Evolutionary conservation across 2,797 vertebrate genomes (phyloP).

Genomic region (Danio albolineatus): DNA sequence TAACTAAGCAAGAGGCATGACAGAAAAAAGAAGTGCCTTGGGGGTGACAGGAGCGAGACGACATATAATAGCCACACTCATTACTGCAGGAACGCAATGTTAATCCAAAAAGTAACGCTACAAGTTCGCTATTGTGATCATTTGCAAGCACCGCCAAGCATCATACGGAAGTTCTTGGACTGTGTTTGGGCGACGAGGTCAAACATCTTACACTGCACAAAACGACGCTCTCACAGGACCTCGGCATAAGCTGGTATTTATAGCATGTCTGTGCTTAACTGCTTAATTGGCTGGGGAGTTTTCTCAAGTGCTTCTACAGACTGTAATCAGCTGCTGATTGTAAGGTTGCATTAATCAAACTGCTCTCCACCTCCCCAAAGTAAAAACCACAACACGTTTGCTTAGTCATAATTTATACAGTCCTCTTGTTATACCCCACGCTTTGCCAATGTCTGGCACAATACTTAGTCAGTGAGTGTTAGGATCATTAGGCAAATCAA

Average conservation of each 20-base stretch:
- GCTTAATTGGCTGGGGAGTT: slow-evolving; percentile 38
- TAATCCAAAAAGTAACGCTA: slow-evolving; percentile 21
- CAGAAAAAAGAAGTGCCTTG: slow-evolving; percentile 24
- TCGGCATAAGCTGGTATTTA: slow-evolving; percentile 13
- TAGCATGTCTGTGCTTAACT: slow-evolving; percentile 37
- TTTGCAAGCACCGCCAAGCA: slow-evolving; percentile 18
- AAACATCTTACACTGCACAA: background rate
- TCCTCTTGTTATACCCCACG: slow-evolving; percentile 1
- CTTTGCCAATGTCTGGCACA: slow-evolving; percentile 9
- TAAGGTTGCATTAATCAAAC: slow-evolving; percentile 49
- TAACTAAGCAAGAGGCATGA: slow-evolving; percentile 16
- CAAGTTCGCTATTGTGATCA: slow-evolving; percentile 8
- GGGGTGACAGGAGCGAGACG: background rate
- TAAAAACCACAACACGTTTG: slow-evolving; percentile 33
- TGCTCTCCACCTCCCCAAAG: slow-evolving; percentile 9
- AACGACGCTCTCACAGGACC: background rate
- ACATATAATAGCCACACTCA: slow-evolving; percentile 16
- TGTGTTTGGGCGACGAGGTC: slow-evolving; percentile 18
- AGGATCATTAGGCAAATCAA: slow-evolving; percentile 37
- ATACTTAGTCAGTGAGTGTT: background rate
- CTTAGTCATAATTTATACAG: slow-evolving; percentile 29
- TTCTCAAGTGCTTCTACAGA: slow-evolving; percentile 37
- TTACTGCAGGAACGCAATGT: slow-evolving; percentile 24
- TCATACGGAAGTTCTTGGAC: background rate
- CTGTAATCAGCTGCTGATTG: slow-evolving; percentile 37